Base-by-base conservation (phyloP, 2,113 vertebrate genomes). In the Deroptyus accipitrinus region DNA sequence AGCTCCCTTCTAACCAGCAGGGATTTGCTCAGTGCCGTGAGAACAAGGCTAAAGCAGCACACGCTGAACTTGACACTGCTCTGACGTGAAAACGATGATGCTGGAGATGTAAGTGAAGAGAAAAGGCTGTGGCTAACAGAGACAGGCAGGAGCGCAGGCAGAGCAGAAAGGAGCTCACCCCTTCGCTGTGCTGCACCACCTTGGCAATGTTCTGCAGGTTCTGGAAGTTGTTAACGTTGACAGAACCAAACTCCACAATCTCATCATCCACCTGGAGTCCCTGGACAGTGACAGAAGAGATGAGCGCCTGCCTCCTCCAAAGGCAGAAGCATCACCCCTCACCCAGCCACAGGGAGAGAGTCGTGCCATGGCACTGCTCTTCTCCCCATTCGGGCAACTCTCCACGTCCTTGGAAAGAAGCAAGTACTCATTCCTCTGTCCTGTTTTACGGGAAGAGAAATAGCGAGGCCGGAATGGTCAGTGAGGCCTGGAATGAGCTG, bases 161-260 rank as follows among this genome's bases (percentile, higher is more conserved):
- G 14, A 30, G 49, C 35, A 67, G 59, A n/a, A 89, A 41, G 13
- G 20, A 49, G 79, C 97, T 99, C 94, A 99, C 99, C 98, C 98
- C 99, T 96, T 99, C 99, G 1, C 99, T 99, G 90, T 99, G 99
- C 95, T 99, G 99, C 22, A 99, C 99, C 86, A 99, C 99, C 0
- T 95, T 98, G 68, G 98, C 98, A 0, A 99, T 98, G 66, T 99
- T 99, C 83, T 99, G 99, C 64, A 99, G 98, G 23, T 97, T 99
- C 97, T 98, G 98, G 97, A 99, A 99, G 97, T 99, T 99, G 25
- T 84, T 97, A 1, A 96, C 64, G 18, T 99, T 99, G 30, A 99
- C 98, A 16, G 99, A 99, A 77, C 99, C 99, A 88, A 99, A 99
- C 95, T 98, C 98, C 54, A 99, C 97, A 20, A 99, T 98, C 97